A percentile compares a stretch with the other conserved stretches of the same genome.
These are phyloP conservation scores for Tenualosa ilisha DNA, from an alignment of 2,797 vertebrate species.

Conservation along the genomic window DNA sequence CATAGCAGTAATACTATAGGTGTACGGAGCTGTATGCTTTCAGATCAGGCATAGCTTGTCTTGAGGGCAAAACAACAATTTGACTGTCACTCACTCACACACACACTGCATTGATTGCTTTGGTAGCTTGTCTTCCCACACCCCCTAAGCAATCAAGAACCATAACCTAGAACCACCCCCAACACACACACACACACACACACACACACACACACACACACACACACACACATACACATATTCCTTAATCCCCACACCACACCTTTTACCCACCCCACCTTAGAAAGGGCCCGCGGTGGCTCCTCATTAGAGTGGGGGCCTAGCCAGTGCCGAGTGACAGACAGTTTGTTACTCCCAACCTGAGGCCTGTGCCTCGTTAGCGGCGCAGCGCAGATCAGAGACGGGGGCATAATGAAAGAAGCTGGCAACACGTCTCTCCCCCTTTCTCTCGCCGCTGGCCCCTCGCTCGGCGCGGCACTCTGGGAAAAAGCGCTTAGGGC, in stretches of 20 bases:
- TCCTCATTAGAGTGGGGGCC: neutral
- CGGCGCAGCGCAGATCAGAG: constrained; percentile 45
- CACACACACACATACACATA: constrained; percentile 3
- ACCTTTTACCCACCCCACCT: neutral
- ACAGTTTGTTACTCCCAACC: constrained; percentile 77
- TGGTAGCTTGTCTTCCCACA: no score
- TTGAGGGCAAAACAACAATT: neutral
- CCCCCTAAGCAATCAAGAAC: no score
- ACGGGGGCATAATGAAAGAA: constrained; percentile 59
- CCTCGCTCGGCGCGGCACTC: constrained; percentile 81
- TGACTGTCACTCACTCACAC: neutral
- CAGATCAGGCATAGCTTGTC: neutral
- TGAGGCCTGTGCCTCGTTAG: constrained; percentile 72
- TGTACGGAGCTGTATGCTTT: neutral
- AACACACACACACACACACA: neutral
- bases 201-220: neutral
- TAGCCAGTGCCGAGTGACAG: constrained; percentile 69
- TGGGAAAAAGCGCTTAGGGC: constrained; percentile 81
- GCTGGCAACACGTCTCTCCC: constrained; percentile 58
- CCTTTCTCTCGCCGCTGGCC: constrained; percentile 60
- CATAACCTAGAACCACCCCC: no score
- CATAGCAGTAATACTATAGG: neutral
- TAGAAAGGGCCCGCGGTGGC: neutral
- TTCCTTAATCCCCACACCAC: neutral
- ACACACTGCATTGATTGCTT: neutral